phyloP scores from a whole-genome alignment of 1,140 invertebrate genomes.

The Halictus rubicundus region DNA sequence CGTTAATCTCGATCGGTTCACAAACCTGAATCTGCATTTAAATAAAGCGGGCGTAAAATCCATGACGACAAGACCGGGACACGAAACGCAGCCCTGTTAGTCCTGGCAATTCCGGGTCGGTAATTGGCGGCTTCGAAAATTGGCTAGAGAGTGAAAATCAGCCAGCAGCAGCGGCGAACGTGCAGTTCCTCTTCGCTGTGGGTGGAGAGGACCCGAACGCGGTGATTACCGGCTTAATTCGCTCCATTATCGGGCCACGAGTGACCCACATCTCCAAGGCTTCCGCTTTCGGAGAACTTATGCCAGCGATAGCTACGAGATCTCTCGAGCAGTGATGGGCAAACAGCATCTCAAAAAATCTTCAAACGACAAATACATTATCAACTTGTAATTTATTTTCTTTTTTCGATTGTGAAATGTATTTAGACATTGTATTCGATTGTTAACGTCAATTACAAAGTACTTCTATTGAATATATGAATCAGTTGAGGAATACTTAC shows the following conservation, averaged over 20 bases:
- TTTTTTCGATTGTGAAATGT: too few species aligned
- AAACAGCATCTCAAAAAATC: too few species aligned
- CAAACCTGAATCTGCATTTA: background rate
- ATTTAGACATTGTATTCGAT: too few species aligned
- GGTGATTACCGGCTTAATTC: slow-evolving; percentile 59
- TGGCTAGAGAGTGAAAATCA: slow-evolving; percentile 60
- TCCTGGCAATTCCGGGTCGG: slow-evolving; percentile 6
- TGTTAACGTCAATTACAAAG: too few species aligned
- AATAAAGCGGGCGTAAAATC: background rate
- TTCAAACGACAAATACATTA: too few species aligned
- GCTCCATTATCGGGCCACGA: slow-evolving; percentile 46
- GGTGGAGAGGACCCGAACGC: slow-evolving; percentile 45
- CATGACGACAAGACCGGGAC: background rate
- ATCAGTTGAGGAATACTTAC: too few species aligned
- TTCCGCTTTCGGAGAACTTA: slow-evolving; percentile 44
- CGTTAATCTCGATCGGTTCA: background rate
- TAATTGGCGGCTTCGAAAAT: slow-evolving; percentile 58
- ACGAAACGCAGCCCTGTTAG: slow-evolving; percentile 35
- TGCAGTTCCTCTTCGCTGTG: slow-evolving; percentile 28
- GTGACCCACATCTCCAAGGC: slow-evolving; percentile 55
- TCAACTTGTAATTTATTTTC: too few species aligned
- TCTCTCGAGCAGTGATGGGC: slow-evolving; percentile 5
- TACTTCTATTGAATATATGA: too few species aligned
- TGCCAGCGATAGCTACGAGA: slow-evolving; percentile 21
- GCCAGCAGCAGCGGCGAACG: slow-evolving; percentile 32